phyloP scores from a whole-genome alignment of 1,140 invertebrate species.

The Neodiprion fabricii region DNA sequence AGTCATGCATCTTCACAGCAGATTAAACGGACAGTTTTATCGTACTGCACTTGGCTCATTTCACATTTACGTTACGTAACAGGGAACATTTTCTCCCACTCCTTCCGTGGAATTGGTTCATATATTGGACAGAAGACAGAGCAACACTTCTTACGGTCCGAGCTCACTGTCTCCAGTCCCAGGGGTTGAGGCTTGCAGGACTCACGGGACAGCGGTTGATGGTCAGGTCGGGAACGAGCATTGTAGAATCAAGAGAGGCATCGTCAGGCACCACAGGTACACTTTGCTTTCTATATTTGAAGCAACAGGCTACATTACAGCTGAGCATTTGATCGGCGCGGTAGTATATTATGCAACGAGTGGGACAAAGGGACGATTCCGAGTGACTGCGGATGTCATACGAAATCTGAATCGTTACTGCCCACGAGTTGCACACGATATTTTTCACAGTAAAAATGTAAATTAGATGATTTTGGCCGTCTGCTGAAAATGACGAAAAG shows the following conservation, averaged over 20 bases:
- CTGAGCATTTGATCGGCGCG: no score
- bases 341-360: no score
- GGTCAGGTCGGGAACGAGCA: slow-evolving; percentile 54
- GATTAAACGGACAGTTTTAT: no score
- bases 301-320: not conserved
- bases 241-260: slow-evolving; percentile 59
- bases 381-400: no score
- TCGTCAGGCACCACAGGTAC: slow-evolving; percentile 60
- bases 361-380: no score
- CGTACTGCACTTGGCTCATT: no score
- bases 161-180: slow-evolving; percentile 58
- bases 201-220: slow-evolving; percentile 54
- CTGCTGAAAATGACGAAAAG: no score
- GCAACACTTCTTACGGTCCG: slow-evolving; percentile 54
- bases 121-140: slow-evolving; percentile 57
- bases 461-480: no score
- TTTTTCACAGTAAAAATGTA: no score
- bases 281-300: slow-evolving; percentile 11
- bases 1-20: no score
- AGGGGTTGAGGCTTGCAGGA: slow-evolving; percentile 57
- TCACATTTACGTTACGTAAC: not conserved
- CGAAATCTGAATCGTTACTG: no score
- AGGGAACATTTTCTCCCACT: slow-evolving; percentile 60
- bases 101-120: slow-evolving; percentile 59
- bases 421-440: no score